Conservation (phyloP, 2,113 vertebrate genomes). For the Nothoprocta perdicaria region DNA sequence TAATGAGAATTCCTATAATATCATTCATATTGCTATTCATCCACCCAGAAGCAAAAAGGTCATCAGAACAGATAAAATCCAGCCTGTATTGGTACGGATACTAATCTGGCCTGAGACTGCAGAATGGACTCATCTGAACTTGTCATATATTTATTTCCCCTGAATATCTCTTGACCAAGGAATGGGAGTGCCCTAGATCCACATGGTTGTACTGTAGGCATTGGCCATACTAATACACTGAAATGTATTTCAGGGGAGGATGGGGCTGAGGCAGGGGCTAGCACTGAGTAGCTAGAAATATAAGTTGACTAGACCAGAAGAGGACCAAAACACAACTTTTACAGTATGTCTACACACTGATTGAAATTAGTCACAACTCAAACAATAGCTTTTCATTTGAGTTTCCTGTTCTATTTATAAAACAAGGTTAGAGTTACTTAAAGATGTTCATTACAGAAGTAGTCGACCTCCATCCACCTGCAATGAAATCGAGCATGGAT, state of each 20-base stretch:
- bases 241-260: not conserved
- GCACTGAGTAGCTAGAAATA: not conserved
- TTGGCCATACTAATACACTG: not conserved
- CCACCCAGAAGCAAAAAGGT: not conserved
- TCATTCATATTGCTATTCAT: not conserved
- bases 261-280: not conserved
- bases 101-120: not conserved
- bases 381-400: not conserved
- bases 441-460: not conserved
- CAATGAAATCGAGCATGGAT: not conserved
- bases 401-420: not conserved
- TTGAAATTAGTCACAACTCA: not conserved
- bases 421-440: not conserved
- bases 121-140: not conserved
- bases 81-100: fast-evolving
- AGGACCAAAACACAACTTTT: not conserved
- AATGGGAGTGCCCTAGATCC: not conserved
- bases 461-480: not conserved
- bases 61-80: not conserved
- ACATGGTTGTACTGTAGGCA: not conserved
- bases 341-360: not conserved
- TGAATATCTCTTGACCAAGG: not conserved
- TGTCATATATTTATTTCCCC: not conserved
- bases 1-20: fast-evolving
- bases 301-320: not conserved